phyloP scores from a whole-genome alignment of 2,888 invertebrate species.

The Chydorus sphaericus region DNA sequence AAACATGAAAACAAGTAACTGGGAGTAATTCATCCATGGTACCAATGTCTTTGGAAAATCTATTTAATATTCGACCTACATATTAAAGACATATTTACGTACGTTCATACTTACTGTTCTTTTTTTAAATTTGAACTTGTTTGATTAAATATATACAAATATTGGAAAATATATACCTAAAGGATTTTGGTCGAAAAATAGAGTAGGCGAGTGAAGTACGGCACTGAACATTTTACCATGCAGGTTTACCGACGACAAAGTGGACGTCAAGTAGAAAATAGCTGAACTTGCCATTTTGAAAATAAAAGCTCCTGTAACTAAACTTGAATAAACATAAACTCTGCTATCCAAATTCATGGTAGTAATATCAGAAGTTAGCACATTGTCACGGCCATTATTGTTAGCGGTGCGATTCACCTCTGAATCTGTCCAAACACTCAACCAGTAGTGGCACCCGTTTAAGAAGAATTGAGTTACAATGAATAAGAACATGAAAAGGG shows the following conservation, averaged over 20 bases:
- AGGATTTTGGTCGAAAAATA: slow-evolving; percentile 76
- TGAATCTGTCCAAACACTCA: background rate
- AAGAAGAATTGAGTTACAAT: slow-evolving; percentile 44
- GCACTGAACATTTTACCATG: slow-evolving; percentile 35
- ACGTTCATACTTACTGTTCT: too few relatives aligned
- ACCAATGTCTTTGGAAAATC: slow-evolving; percentile 73
- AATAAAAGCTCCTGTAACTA: slow-evolving; percentile 25
- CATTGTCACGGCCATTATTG: too few relatives aligned
- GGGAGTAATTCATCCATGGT: slow-evolving; percentile 59
- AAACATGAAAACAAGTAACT: slow-evolving; percentile 36
- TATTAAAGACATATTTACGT: too few relatives aligned
- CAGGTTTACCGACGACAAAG: slow-evolving; percentile 30
- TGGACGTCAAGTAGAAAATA: slow-evolving; percentile 29
- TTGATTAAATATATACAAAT: too few relatives aligned
- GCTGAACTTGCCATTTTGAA: slow-evolving; percentile 29
- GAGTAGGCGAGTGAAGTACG: slow-evolving; percentile 31
- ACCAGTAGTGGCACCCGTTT: slow-evolving; percentile 35
- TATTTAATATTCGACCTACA: slow-evolving; percentile 50
- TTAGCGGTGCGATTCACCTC: background rate
- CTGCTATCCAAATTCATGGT: too few relatives aligned
- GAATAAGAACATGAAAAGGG: slow-evolving; percentile 40
- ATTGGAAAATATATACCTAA: too few relatives aligned
- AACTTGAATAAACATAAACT: slow-evolving; percentile 27
- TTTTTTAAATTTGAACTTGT: background rate
- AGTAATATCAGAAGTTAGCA: too few relatives aligned